Evolutionary conservation across 2,113 vertebrate genomes (phyloP).

Genomic region (Laterallus jamaicensis): DNA sequence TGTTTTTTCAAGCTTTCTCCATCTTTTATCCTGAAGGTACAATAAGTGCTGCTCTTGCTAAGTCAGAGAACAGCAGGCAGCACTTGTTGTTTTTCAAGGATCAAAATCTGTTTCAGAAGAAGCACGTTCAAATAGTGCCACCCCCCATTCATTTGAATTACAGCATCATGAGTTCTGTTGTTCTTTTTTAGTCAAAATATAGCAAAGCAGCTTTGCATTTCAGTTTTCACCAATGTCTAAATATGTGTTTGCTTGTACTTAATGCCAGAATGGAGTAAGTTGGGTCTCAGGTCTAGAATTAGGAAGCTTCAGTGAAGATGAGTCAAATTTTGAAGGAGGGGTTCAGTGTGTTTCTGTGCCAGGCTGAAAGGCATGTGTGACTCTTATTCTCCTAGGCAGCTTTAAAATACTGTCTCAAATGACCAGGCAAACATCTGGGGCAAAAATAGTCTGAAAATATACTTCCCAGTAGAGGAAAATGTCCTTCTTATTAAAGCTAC

Average conservation of each 20-base stretch:
- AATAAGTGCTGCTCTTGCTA: not conserved
- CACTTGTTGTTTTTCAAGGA: not conserved
- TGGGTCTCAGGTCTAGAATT: not conserved
- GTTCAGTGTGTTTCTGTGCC: not conserved
- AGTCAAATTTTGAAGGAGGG: not conserved
- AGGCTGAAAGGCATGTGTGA: not conserved
- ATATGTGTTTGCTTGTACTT: not conserved
- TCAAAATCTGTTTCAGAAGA: not conserved
- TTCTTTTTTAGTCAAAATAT: not conserved
- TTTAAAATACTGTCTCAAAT: not conserved
- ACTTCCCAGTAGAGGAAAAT: not conserved
- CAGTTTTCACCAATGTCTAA: not conserved
- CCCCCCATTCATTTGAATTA: conserved; percentile 21
- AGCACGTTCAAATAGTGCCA: not conserved
- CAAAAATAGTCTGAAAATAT: not conserved
- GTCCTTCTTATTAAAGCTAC: not conserved
- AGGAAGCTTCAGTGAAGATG: not conserved
- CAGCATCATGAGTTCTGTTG: not conserved
- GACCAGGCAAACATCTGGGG: not conserved
- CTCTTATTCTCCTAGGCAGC: not conserved
- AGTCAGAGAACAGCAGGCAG: not conserved
- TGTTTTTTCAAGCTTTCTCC: not conserved
- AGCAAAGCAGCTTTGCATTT: not conserved
- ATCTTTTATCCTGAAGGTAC: not conserved
- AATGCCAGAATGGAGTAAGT: not conserved